A percentile compares a stretch with the other conserved stretches of the same genome.
phyloP scores from a whole-genome alignment of 2,113 vertebrate species.

The Actenoides hombroni region DNA sequence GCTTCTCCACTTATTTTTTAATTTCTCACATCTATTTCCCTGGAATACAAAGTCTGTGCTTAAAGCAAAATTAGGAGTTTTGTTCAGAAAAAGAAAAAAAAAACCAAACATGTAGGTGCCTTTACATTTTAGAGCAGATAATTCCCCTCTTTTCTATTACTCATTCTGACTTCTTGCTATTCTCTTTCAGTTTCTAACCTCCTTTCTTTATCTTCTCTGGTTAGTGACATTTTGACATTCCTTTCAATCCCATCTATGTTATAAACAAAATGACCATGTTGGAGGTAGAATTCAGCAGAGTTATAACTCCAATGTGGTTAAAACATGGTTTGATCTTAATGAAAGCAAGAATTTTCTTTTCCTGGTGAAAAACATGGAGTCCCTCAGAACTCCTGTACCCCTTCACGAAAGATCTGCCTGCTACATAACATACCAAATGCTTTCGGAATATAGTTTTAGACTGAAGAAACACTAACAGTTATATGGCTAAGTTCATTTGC shows the following conservation, averaged over 20 bases:
- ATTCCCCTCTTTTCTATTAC: not conserved
- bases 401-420: not conserved
- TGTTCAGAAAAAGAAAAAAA: not conserved
- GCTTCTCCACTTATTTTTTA: not conserved
- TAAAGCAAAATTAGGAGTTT: not conserved
- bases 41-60: not conserved
- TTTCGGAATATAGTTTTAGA: not conserved
- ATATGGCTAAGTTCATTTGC: not conserved
- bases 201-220: not conserved
- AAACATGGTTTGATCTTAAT: not conserved
- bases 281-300: not conserved
- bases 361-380: not conserved
- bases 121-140: not conserved
- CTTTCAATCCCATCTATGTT: not conserved
- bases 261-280: not conserved
- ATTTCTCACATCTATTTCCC: not conserved
- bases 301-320: not conserved
- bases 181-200: not conserved
- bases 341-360: not conserved
- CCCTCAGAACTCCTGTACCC: not conserved
- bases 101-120: accelerated
- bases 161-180: not conserved
- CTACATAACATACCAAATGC: not conserved
- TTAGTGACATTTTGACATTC: not conserved
- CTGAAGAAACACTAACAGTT: not conserved